A percentile compares a stretch with the other conserved stretches of the same genome.
Evolutionary conservation across 2,797 vertebrate species (phyloP).

Genomic region (Anniella stebbinsi): DNA sequence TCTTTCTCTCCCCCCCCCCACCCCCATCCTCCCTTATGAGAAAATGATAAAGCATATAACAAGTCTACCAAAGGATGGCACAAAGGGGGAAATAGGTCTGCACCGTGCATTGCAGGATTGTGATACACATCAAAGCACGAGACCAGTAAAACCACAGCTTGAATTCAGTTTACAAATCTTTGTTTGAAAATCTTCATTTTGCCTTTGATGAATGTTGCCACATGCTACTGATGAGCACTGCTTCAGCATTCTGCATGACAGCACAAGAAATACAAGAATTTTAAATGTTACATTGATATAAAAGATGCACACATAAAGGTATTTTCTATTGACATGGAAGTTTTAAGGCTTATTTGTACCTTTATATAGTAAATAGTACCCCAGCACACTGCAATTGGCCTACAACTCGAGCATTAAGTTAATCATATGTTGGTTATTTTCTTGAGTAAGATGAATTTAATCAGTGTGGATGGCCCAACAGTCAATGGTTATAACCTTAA

Average conservation of each 20-base stretch:
- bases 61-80: neutral
- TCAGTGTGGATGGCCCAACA: neutral
- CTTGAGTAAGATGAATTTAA: neutral
- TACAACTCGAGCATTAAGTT: neutral
- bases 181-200: slow-evolving; percentile 22
- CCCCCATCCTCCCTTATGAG: neutral
- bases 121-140: neutral
- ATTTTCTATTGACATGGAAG: neutral
- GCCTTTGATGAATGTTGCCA: slow-evolving; percentile 32
- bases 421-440: neutral
- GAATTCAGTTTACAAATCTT: neutral
- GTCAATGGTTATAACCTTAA: neutral
- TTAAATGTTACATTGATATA: neutral
- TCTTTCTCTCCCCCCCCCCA: neutral
- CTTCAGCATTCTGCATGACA: neutral
- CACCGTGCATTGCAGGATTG: neutral
- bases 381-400: neutral
- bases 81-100: neutral
- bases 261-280: neutral
- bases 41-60: neutral
- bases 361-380: neutral
- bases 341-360: neutral
- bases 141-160: neutral
- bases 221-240: neutral
- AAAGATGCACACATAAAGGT: neutral